These are phyloP conservation scores for Atractosteus spatula DNA, from an alignment of 2,113 vertebrate species.

Conservation along the genomic window DNA sequence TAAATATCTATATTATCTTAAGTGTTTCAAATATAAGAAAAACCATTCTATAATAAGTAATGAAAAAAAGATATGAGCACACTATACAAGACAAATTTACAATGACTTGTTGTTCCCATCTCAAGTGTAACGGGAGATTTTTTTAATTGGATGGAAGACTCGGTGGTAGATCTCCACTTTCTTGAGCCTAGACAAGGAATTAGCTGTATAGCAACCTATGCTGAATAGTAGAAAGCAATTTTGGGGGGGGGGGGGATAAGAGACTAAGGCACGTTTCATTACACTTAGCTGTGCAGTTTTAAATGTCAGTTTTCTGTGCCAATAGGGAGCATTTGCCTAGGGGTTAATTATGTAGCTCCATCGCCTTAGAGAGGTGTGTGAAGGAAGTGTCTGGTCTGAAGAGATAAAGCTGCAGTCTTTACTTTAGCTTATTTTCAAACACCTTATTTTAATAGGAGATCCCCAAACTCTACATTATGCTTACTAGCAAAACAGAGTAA, in stretches of 20 bases:
- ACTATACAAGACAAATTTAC: not conserved
- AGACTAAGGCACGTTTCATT: constrained; percentile 36
- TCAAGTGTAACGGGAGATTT: constrained; percentile 1
- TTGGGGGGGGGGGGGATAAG: not conserved
- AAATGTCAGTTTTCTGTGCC: constrained; percentile 47
- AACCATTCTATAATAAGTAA: not conserved
- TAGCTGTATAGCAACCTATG: constrained; percentile 30
- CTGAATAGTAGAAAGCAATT: constrained; percentile 36
- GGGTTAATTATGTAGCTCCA: constrained; percentile 59
- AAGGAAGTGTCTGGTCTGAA: constrained; percentile 35
- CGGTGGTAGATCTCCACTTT: not conserved
- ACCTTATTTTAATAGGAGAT: constrained; percentile 46
- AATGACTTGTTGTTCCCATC: constrained; percentile 3
- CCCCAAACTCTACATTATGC: constrained; percentile 38
- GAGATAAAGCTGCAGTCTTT: constrained; percentile 39
- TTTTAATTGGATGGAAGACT: not conserved
- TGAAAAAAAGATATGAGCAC: constrained; percentile 7
- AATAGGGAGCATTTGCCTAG: constrained; percentile 38
- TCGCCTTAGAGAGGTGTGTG: constrained; percentile 45
- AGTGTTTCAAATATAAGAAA: not conserved
- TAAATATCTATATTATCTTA: not conserved
- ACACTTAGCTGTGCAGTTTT: constrained; percentile 38
- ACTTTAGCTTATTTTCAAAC: constrained; percentile 41
- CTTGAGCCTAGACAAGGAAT: constrained; percentile 22
- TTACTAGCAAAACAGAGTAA: constrained; percentile 1